Evolutionary conservation across 2,888 invertebrate species (phyloP), one percentile per base, ranked within the genome.

Genomic region (Melieria picta): DNA sequence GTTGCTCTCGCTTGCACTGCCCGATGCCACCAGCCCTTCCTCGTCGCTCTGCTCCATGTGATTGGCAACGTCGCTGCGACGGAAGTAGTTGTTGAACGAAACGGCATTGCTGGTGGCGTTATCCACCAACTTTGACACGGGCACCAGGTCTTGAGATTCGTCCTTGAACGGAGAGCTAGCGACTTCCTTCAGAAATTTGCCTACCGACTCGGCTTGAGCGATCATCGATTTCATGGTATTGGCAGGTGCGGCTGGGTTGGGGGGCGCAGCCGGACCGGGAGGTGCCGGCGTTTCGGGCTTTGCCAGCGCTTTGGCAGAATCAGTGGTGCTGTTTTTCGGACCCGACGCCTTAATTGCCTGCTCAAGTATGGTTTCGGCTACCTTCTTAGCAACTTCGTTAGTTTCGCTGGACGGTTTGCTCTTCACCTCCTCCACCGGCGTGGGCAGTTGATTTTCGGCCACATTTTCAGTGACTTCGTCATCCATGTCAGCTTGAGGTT

Each of bases 1-100:
- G 80, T 94, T 94, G 79, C 93, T 93, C 84, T 94, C 94, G 78
- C 94, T 94, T 11, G 93, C 93, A 77, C 90, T 91, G 13, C 90
- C 90, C 6, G 93, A 93, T 4, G 94, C 94, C 0, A 94, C 91
- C 0, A 94, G 89, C 13, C 94, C 94, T 82, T 95, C 95, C 81
- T 91, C 91, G 81, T 92, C 92, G 74, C 87, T 87, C 52, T 87
- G 87, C 68, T 87, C 87, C 83, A 85, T 84, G 72, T 86, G 85
- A 64, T 85, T 86, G 68, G 83, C 84, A 7, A 85, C 84, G 52
- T 84, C 85, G 72, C 86, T 86, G 65, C 85, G 86, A 48, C 89
- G 89, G 80, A 92, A 92, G 80, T 90, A 92, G 79, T 90, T 90
- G 79, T 91, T 90, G 81, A 93, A 92, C 0, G 84, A 81, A 70